Evolutionary conservation across 2,113 vertebrate genomes (phyloP).

Genomic region (Excalfactoria chinensis): DNA sequence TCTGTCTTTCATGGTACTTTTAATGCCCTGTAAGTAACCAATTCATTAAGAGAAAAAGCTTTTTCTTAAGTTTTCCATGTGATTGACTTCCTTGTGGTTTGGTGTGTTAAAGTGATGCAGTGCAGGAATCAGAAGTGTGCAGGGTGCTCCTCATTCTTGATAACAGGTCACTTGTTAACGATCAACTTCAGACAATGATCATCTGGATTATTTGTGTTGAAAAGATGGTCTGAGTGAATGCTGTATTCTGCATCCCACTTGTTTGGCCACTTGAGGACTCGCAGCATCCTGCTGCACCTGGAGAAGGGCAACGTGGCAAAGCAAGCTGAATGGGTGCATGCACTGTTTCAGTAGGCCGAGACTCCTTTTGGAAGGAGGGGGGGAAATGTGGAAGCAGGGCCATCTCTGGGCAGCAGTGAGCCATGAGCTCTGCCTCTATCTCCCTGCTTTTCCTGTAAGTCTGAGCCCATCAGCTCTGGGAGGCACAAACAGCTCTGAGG

Average conservation of each 20-base stretch:
- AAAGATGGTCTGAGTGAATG: not conserved
- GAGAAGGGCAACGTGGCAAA: not conserved
- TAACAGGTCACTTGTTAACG: not conserved
- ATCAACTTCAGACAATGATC: not conserved
- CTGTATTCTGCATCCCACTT: not conserved
- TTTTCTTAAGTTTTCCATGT: not conserved
- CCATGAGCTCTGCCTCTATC: not conserved
- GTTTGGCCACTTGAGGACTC: not conserved
- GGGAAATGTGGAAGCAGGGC: not conserved
- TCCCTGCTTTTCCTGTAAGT: not conserved
- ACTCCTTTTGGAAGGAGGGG: not conserved
- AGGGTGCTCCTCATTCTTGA: not conserved
- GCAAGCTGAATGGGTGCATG: not conserved
- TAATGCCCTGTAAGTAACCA: not conserved
- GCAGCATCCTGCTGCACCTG: too few relatives aligned
- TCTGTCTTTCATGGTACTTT: not conserved
- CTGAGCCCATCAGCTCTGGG: not conserved
- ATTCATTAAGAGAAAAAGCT: not conserved
- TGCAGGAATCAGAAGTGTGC: not conserved
- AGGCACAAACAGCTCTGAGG: not conserved
- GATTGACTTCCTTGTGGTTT: not conserved
- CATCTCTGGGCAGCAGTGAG: not conserved
- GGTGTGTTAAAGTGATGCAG: not conserved
- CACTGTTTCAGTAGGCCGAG: not conserved
- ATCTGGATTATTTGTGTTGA: not conserved